These are phyloP conservation scores for Holotrichia oblita DNA, from an alignment of 1,140 invertebrate genomes.

Conservation along the genomic window DNA sequence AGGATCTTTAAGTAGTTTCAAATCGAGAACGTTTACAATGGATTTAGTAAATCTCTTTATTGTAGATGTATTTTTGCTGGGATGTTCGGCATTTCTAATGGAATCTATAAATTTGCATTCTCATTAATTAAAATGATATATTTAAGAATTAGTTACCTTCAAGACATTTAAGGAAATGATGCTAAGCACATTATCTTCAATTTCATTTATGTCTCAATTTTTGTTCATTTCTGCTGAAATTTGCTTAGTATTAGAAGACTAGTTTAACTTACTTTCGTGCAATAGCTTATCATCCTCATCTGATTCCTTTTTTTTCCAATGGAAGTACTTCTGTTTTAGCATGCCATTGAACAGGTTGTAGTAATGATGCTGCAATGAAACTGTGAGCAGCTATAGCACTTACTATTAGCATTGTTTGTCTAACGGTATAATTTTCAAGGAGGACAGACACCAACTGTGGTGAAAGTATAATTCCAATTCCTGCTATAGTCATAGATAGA, in stretches of 20 bases:
- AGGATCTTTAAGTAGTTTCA: conserved; percentile 4
- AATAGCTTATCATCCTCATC: conserved; percentile 19
- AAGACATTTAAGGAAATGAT: background rate
- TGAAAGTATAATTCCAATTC: conserved; percentile 63
- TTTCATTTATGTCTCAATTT: background rate
- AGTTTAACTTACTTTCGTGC: background rate
- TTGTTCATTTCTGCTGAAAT: background rate
- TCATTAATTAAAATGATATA: background rate
- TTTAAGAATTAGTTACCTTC: background rate
- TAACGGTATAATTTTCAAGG: conserved; percentile 47
- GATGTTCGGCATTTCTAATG: background rate
- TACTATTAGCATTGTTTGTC: conserved; percentile 21
- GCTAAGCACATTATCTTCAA: background rate
- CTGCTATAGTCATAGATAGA: conserved; percentile 61
- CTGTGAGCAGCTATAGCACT: background rate
- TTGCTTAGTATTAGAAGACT: background rate
- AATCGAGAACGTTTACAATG: conserved; percentile 10
- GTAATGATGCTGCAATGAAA: conserved; percentile 20
- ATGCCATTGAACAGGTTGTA: conserved; percentile 38
- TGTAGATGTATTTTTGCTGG: background rate
- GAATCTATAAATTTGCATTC: background rate
- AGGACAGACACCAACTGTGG: conserved; percentile 60
- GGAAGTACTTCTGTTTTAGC: background rate
- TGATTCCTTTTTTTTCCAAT: background rate
- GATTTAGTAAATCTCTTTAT: background rate